These are phyloP conservation scores for Plutella xylostella DNA, from an alignment of 2,888 invertebrate species.

Conservation along the genomic window DNA sequence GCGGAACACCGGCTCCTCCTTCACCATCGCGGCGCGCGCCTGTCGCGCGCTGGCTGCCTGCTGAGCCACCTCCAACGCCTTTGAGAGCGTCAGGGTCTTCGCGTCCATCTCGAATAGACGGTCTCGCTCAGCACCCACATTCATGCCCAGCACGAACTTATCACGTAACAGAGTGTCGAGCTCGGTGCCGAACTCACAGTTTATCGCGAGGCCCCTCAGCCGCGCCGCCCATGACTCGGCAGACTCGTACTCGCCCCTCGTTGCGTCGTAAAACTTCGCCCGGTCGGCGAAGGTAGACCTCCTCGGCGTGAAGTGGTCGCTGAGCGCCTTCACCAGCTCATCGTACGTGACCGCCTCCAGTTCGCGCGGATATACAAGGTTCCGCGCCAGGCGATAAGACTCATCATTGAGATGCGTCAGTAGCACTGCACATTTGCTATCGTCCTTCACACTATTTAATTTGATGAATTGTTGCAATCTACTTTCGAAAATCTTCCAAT, in stretches of 20 bases:
- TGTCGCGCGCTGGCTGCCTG: slow-evolving; percentile 10
- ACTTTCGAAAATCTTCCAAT: too few relatives aligned
- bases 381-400: not conserved
- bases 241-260: not conserved
- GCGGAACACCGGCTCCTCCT: slow-evolving; percentile 16
- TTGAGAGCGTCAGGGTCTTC: slow-evolving; percentile 11
- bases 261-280: not conserved
- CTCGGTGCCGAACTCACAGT: slow-evolving; percentile 17
- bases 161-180: slow-evolving; percentile 15
- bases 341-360: not conserved
- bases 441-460: too few relatives aligned
- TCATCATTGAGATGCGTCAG: not conserved
- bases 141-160: slow-evolving; percentile 8
- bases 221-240: slow-evolving; percentile 11
- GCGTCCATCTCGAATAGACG: slow-evolving; percentile 13
- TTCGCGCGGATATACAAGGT: not conserved
- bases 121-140: slow-evolving; percentile 16
- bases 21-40: slow-evolving; percentile 7
- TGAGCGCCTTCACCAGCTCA: not conserved
- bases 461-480: too few relatives aligned
- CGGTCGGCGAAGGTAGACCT: not conserved
- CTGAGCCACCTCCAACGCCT: slow-evolving; percentile 14
- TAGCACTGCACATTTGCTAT: not conserved
- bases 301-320: not conserved
- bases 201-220: slow-evolving; percentile 11